Conservation (phyloP, 2,113 vertebrate species). For the Seriola rivoliana region DNA sequence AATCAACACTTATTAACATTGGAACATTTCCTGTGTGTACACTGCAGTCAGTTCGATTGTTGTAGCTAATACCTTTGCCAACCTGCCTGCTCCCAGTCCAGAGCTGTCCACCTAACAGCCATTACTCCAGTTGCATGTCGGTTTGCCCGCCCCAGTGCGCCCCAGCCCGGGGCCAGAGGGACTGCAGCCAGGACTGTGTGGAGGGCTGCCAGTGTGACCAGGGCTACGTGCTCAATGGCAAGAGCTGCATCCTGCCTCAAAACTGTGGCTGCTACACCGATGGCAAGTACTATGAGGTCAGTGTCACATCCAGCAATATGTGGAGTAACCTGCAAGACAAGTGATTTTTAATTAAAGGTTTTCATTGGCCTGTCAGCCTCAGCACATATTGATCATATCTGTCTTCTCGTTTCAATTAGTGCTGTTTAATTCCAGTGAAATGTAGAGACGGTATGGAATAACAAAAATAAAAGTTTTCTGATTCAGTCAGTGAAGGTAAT, state of each 20-base stretch:
- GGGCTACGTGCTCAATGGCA: slow-evolving; percentile 94
- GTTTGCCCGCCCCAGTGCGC: slow-evolving; percentile 96
- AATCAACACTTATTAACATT: background rate
- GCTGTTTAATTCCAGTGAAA: too few species aligned
- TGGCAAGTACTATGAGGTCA: slow-evolving; percentile 96
- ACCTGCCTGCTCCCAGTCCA: slow-evolving; percentile 83
- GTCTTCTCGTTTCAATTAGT: too few species aligned
- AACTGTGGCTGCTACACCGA: slow-evolving; percentile 97
- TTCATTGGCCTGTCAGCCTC: background rate
- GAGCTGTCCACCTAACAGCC: slow-evolving; percentile 94
- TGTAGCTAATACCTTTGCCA: slow-evolving; percentile 37
- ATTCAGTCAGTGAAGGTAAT: too few species aligned
- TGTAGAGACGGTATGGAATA: too few species aligned
- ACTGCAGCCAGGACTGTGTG: slow-evolving; percentile 95
- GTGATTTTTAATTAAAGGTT: background rate
- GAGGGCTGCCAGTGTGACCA: slow-evolving; percentile 97
- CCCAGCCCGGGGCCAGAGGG: slow-evolving; percentile 92
- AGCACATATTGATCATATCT: background rate
- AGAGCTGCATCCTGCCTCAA: slow-evolving; percentile 94
- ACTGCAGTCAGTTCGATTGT: background rate
- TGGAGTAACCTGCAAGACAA: background rate
- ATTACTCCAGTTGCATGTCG: slow-evolving; percentile 94
- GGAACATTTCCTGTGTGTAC: background rate
- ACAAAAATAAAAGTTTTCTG: too few species aligned
- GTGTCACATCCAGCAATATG: slow-evolving; percentile 32